Evolutionary conservation across 2,113 vertebrate genomes (phyloP).

Genomic region (Corythaeola cristata): DNA sequence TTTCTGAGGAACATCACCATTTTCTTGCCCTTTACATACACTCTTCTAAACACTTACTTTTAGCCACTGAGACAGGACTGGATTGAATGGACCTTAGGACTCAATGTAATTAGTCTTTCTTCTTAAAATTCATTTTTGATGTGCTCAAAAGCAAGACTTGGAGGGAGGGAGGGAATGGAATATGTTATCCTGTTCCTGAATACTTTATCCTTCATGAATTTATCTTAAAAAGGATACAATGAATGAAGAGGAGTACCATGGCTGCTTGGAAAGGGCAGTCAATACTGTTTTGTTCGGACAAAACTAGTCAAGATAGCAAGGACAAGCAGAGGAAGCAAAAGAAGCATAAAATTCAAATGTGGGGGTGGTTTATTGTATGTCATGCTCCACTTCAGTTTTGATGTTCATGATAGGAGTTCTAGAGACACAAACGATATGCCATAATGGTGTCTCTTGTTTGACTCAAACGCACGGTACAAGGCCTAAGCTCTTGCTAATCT

Average conservation of each 20-base stretch:
- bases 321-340: background rate
- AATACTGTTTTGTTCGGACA: background rate
- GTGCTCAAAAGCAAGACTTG: background rate
- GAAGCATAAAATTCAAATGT: background rate
- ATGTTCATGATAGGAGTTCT: background rate
- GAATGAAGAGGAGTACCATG: background rate
- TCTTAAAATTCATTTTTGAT: background rate
- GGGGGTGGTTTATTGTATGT: background rate
- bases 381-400: background rate
- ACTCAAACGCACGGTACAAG: background rate
- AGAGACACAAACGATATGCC: fast-evolving
- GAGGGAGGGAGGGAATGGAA: fast-evolving
- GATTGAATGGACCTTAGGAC: background rate
- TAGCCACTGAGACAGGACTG: background rate
- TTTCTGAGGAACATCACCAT: background rate
- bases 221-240: background rate
- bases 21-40: background rate
- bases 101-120: background rate
- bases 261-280: background rate
- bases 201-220: background rate
- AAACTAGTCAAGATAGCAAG: background rate
- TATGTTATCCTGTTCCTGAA: background rate
- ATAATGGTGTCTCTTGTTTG: background rate
- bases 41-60: background rate
- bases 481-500: fast-evolving